These are phyloP conservation scores for Echinops telfairi DNA, from an alignment of 2,113 vertebrate genomes.

Conservation along the genomic window DNA sequence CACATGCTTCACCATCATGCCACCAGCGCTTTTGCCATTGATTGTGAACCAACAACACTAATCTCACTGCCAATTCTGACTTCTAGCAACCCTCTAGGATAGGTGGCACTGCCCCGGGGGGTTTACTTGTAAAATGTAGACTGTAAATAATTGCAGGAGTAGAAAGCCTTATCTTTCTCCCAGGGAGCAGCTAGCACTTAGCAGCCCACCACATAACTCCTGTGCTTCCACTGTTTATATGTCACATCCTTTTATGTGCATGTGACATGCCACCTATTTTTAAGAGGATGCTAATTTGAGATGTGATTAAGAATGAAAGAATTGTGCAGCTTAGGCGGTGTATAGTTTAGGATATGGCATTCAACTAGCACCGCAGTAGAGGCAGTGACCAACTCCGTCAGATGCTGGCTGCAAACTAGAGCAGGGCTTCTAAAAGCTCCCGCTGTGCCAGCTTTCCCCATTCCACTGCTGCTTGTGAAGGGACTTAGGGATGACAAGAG, in stretches of 20 bases:
- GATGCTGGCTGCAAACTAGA: not conserved
- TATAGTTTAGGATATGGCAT: not conserved
- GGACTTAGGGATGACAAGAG: not conserved
- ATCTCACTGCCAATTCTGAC: no score
- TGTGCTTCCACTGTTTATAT: no score
- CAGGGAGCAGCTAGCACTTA: not conserved
- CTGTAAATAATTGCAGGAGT: not conserved
- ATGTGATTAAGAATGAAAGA: no score
- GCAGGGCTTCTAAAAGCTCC: not conserved
- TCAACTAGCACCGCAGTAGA: not conserved
- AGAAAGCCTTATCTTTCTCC: not conserved
- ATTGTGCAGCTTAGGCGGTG: no score
- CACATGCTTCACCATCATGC: no score
- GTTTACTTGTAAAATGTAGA: not conserved
- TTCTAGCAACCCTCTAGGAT: not conserved
- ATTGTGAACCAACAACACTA: no score
- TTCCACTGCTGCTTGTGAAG: not conserved
- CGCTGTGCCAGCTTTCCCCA: not conserved
- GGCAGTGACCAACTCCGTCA: not conserved
- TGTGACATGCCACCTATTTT: no score
- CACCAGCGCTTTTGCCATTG: no score
- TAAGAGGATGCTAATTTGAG: no score
- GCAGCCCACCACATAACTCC: no score
- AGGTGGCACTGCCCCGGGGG: not conserved
- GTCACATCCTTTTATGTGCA: no score